Conservation (phyloP, 2,888 invertebrate species). For the Pollenia angustigena region DNA sequence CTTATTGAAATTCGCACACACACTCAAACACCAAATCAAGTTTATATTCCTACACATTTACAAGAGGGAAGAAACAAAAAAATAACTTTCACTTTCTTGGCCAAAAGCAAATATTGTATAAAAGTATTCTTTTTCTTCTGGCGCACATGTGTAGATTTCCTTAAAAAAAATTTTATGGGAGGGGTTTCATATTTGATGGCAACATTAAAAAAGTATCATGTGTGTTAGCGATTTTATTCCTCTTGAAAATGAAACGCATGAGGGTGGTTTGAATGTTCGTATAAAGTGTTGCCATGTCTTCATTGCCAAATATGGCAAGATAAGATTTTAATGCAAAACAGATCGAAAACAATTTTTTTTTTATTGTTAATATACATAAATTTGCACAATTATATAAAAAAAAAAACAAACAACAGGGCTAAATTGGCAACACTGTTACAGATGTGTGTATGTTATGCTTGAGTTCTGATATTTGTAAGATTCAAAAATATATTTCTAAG, state of each 20-base stretch:
- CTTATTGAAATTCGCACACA: not conserved
- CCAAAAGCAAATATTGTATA: not conserved
- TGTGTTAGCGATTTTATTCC: slow-evolving; percentile 24
- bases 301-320: not conserved
- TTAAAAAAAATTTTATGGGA: slow-evolving; percentile 4
- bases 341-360: too few relatives aligned
- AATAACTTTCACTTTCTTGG: slow-evolving; percentile 56
- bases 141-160: slow-evolving; percentile 49
- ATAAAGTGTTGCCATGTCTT: too few relatives aligned
- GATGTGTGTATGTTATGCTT: too few relatives aligned
- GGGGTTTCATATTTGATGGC: slow-evolving; percentile 36
- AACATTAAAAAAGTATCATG: slow-evolving; percentile 15
- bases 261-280: slow-evolving; percentile 29
- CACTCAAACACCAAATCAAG: not conserved
- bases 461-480: too few relatives aligned
- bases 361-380: too few relatives aligned
- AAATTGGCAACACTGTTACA: too few relatives aligned
- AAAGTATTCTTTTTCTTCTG: not conserved
- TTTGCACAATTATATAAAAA: too few relatives aligned
- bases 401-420: too few relatives aligned
- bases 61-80: not conserved
- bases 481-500: too few relatives aligned
- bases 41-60: slow-evolving; percentile 12
- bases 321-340: too few relatives aligned
- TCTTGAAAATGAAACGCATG: not conserved